Percentiles rank a stretch among this genome's conserved stretches.
Evolutionary conservation across 2,113 vertebrate species (phyloP).

Genomic region (Pithys albifrons): DNA sequence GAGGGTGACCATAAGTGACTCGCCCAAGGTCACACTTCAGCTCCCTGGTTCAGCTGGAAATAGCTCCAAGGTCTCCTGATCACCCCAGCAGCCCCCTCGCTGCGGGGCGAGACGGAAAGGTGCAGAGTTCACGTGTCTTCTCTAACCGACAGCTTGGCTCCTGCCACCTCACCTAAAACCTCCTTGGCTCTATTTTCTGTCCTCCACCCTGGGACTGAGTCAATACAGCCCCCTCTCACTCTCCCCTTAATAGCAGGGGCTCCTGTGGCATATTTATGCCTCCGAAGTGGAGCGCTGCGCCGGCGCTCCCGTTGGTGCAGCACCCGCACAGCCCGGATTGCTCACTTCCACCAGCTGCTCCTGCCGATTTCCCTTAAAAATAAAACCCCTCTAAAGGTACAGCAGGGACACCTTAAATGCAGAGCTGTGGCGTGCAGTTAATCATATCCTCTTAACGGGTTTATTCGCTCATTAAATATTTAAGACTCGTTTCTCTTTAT

Average conservation of each 20-base stretch:
- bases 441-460: conserved; percentile 76
- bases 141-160: not conserved
- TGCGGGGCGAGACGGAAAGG: not conserved
- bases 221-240: not conserved
- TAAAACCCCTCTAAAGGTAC: conserved; percentile 54
- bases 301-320: not conserved
- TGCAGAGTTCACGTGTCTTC: conserved; percentile 18
- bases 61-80: conserved; percentile 30
- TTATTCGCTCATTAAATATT: conserved; percentile 78
- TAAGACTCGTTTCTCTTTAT: conserved; percentile 74
- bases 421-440: conserved; percentile 53
- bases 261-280: not conserved
- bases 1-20: conserved; percentile 1
- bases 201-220: not conserved
- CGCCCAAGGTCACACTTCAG: not conserved
- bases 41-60: conserved; percentile 25
- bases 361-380: conserved; percentile 33
- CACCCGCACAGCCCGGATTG: not conserved
- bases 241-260: not conserved
- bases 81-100: not conserved
- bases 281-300: not conserved
- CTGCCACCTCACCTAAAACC: not conserved
- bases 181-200: not conserved
- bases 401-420: conserved; percentile 52
- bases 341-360: conserved; percentile 31